Conservation (phyloP, 2,113 vertebrate species). For the Sinocyclocheilus anshuiensis region DNA sequence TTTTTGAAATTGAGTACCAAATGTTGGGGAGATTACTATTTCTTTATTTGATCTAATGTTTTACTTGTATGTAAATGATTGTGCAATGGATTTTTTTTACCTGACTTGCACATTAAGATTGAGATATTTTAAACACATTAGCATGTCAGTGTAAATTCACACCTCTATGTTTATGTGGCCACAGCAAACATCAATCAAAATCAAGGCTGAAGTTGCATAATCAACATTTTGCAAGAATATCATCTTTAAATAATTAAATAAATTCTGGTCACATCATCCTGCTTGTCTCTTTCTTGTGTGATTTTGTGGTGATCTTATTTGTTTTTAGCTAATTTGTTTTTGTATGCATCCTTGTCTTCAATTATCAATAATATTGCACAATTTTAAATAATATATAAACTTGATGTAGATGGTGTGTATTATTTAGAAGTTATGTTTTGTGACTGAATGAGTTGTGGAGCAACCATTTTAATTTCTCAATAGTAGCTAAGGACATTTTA, state of each 20-base stretch:
- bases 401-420: background rate
- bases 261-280: background rate
- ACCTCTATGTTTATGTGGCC: background rate
- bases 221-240: background rate
- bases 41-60: background rate
- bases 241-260: too few relatives aligned
- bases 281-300: background rate
- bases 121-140: background rate
- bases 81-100: background rate
- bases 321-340: background rate
- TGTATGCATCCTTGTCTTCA: background rate
- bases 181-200: background rate
- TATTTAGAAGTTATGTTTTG: background rate
- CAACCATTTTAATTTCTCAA: background rate
- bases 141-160: background rate
- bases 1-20: background rate
- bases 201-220: background rate
- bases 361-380: background rate
- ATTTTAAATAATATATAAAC: background rate
- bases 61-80: background rate
- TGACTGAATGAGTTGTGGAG: background rate
- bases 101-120: background rate
- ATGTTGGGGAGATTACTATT: background rate
- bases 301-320: background rate
- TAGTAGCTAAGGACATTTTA: background rate